Percentiles rank a stretch among this genome's conserved stretches.
Conservation (phyloP, 2,888 invertebrate species). For the Drosophila robusta region DNA sequence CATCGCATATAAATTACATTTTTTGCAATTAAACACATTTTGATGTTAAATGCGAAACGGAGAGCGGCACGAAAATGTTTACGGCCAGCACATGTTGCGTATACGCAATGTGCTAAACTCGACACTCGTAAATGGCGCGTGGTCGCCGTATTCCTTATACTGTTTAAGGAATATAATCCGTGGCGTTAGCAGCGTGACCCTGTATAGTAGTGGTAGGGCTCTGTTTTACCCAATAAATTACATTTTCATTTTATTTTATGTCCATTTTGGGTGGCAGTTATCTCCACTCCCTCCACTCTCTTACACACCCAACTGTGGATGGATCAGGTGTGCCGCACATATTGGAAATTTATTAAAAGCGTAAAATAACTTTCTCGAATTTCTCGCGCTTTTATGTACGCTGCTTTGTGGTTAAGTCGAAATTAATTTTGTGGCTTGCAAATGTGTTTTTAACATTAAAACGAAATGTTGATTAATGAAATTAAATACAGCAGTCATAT, state of each 20-base stretch:
- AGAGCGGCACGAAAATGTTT: slow-evolving; percentile 46
- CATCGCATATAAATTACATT: slow-evolving; percentile 49
- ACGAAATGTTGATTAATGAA: slow-evolving; percentile 38
- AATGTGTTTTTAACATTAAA: slow-evolving; percentile 13
- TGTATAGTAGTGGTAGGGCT: slow-evolving; percentile 6
- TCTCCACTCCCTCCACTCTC: too few species aligned
- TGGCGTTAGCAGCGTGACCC: slow-evolving; percentile 44
- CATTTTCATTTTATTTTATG: slow-evolving; percentile 67
- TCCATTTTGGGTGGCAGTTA: slow-evolving; percentile 28
- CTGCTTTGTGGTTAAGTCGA: slow-evolving; percentile 44
- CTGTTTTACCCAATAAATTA: slow-evolving; percentile 56
- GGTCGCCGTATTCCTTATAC: slow-evolving; percentile 36
- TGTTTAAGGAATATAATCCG: slow-evolving; percentile 60
- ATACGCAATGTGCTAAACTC: slow-evolving; percentile 58
- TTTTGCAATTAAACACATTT: slow-evolving; percentile 76
- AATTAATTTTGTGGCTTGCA: slow-evolving; percentile 50
- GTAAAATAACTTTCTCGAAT: slow-evolving; percentile 45
- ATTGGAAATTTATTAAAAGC: slow-evolving; percentile 70
- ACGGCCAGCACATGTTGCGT: slow-evolving; percentile 59
- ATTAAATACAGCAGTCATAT: slow-evolving; percentile 26
- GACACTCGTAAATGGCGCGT: slow-evolving; percentile 60
- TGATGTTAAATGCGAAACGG: slow-evolving; percentile 46
- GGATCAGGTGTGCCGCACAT: slow-evolving; percentile 63
- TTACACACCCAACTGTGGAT: background rate
- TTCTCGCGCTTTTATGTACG: slow-evolving; percentile 38